Evolutionary conservation across 1,140 invertebrate genomes (phyloP).

Genomic region (Tenebrio molitor): DNA sequence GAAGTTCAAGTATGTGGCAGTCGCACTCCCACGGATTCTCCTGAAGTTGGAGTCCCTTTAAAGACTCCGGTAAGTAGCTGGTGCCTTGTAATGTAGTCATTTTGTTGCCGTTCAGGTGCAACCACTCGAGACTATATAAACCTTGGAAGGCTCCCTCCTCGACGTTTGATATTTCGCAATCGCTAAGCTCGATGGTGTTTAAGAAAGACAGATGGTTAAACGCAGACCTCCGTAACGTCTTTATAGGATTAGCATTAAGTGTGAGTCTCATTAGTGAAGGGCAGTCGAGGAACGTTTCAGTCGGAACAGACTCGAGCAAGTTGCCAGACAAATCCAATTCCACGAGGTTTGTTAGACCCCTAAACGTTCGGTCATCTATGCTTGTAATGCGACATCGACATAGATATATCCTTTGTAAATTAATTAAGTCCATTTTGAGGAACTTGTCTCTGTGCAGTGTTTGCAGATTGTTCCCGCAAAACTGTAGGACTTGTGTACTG

Average conservation of each 20-base stretch:
- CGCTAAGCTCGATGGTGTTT: constrained; percentile 84
- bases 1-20: constrained; percentile 82
- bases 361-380: constrained; percentile 84
- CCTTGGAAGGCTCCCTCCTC: constrained; percentile 87
- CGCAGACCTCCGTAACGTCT: constrained; percentile 77
- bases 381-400: constrained; percentile 81
- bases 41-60: constrained; percentile 85
- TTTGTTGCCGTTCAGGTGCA: constrained; percentile 86
- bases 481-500: constrained; percentile 91
- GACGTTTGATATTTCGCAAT: constrained; percentile 82
- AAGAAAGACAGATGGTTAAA: constrained; percentile 82
- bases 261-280: constrained; percentile 85
- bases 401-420: constrained; percentile 89
- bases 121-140: constrained; percentile 84
- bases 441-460: constrained; percentile 83
- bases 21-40: constrained; percentile 93
- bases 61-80: constrained; percentile 77
- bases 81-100: constrained; percentile 78
- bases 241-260: constrained; percentile 86
- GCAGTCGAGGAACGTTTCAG: constrained; percentile 81
- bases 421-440: constrained; percentile 81
- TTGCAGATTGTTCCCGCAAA: constrained; percentile 85
- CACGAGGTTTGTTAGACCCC: constrained; percentile 87
- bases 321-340: constrained; percentile 91
- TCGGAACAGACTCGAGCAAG: constrained; percentile 81